These are phyloP conservation scores for Ciconia stormi DNA, from an alignment of 2,113 vertebrate species.

Conservation along the genomic window DNA sequence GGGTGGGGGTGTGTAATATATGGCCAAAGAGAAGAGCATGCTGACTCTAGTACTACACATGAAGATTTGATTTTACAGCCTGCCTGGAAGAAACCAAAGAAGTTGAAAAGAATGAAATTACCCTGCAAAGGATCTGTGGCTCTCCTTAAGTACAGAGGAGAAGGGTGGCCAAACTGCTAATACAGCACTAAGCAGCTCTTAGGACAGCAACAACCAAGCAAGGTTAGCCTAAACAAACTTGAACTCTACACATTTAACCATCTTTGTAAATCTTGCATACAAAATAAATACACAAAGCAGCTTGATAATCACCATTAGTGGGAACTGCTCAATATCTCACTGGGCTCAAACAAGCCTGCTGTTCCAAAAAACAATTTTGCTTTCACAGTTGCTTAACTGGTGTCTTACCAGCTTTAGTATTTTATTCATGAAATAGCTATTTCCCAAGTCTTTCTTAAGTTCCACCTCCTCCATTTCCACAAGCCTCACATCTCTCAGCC, in stretches of 20 bases:
- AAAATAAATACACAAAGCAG: background rate
- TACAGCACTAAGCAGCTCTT: background rate
- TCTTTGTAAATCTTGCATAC: background rate
- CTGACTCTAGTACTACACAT: background rate
- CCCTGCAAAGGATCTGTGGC: background rate
- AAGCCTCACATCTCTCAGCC: background rate
- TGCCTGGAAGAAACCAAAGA: background rate
- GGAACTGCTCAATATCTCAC: background rate
- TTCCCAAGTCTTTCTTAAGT: background rate
- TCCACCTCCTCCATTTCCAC: background rate
- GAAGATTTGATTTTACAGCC: background rate
- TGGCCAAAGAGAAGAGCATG: background rate
- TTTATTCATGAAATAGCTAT: background rate
- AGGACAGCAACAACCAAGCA: background rate
- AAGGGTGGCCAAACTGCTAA: background rate
- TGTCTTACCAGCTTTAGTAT: background rate
- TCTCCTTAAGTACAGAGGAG: background rate
- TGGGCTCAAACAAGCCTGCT: background rate
- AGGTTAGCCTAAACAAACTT: background rate
- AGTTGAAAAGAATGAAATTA: background rate
- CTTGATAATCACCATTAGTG: rapidly evolving
- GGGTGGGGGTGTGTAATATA: background rate
- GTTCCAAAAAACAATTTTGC: background rate
- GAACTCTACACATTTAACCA: background rate
- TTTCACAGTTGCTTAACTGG: background rate